Evolutionary conservation across 2,888 invertebrate species (phyloP).

Genomic region (Nomada flava): DNA sequence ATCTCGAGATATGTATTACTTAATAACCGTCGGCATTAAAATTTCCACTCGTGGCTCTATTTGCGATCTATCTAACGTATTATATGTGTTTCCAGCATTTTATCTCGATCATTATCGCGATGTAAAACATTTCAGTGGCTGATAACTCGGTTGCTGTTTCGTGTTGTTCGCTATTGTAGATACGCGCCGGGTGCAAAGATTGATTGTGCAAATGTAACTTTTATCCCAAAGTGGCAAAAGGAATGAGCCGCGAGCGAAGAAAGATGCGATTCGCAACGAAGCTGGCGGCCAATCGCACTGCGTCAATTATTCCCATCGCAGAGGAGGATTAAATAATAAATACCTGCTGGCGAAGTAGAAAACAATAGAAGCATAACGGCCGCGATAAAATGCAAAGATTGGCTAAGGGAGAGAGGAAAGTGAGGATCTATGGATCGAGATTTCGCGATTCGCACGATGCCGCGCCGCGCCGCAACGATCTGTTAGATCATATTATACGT

Average conservation of each 20-base stretch:
- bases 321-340: slow-evolving; percentile 52
- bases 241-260: neutral
- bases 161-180: neutral
- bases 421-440: slow-evolving; percentile 73
- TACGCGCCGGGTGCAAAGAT: neutral
- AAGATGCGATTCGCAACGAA: neutral
- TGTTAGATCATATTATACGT: slow-evolving; percentile 74
- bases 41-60: slow-evolving; percentile 1
- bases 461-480: slow-evolving; percentile 55
- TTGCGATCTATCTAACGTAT: slow-evolving; percentile 5
- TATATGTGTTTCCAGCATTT: neutral
- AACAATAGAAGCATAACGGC: slow-evolving; percentile 48
- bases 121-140: neutral
- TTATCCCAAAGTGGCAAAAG: neutral
- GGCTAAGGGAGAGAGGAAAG: neutral
- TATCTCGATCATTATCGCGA: slow-evolving; percentile 13
- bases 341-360: slow-evolving; percentile 15
- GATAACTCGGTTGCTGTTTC: slow-evolving; percentile 3
- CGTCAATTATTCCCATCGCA: slow-evolving; percentile 46
- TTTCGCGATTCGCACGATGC: slow-evolving; percentile 72
- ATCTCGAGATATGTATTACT: too few species aligned
- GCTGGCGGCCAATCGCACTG: neutral
- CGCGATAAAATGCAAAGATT: slow-evolving; percentile 58
- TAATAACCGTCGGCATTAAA: neutral
- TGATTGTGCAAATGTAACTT: neutral